Percentiles rank a stretch among this genome's conserved stretches.
These are phyloP conservation scores for Phyllotreta striolata DNA, from an alignment of 2,888 invertebrate genomes.

Conservation along the genomic window DNA sequence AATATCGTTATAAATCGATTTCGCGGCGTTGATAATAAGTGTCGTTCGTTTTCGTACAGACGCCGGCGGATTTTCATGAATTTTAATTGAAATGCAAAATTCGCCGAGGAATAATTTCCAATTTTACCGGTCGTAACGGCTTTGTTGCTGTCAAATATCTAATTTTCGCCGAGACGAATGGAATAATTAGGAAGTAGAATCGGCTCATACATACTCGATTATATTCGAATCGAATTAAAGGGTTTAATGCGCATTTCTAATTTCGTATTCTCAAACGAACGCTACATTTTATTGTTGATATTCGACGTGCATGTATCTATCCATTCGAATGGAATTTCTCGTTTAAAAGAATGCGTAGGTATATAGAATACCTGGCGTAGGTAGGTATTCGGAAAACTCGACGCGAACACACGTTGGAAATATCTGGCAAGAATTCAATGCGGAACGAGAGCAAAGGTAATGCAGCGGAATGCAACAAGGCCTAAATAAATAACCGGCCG, in stretches of 20 bases:
- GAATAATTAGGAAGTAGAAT: not conserved
- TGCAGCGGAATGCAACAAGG: conserved; percentile 29
- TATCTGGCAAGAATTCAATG: conserved; percentile 30
- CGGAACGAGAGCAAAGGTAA: conserved; percentile 24
- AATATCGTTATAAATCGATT: conserved; percentile 15
- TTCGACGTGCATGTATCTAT: too few species aligned
- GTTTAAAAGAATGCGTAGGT: too few species aligned
- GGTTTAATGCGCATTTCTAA: too few species aligned
- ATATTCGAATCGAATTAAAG: too few species aligned
- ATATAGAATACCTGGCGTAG: conserved; percentile 1
- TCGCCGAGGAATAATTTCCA: conserved; percentile 13
- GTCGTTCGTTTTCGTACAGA: conserved; percentile 10
- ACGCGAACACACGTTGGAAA: conserved; percentile 18
- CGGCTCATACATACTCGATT: too few species aligned
- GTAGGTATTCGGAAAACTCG: conserved; percentile 6
- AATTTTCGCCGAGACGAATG: conserved; percentile 8
- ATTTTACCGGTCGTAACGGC: conserved; percentile 11
- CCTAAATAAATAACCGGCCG: conserved; percentile 19
- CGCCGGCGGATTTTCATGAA: conserved; percentile 10
- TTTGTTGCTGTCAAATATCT: conserved; percentile 7
- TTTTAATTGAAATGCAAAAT: conserved; percentile 18
- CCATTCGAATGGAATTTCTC: too few species aligned
- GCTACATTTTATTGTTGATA: too few species aligned
- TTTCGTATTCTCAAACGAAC: too few species aligned
- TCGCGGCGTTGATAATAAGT: conserved; percentile 6